These are phyloP conservation scores for Bucorvus abyssinicus DNA, from an alignment of 2,797 vertebrate species.

Conservation along the genomic window DNA sequence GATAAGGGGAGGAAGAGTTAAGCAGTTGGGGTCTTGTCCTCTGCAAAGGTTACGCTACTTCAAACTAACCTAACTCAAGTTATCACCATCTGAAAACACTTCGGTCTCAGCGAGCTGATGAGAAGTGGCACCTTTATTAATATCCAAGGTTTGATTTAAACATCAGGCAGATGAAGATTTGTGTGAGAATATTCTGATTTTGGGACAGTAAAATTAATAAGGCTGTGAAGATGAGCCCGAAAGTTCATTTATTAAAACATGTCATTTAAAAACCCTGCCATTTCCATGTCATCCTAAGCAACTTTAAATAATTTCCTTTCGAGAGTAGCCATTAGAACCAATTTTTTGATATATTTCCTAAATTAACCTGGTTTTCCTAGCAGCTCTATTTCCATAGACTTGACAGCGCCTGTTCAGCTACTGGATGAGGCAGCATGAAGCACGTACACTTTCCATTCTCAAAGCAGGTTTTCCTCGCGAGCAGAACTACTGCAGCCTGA, in stretches of 20 bases:
- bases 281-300: neutral
- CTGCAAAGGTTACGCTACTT: neutral
- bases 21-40: neutral
- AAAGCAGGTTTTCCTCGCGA: neutral
- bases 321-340: neutral
- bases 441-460: neutral
- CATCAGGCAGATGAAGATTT: neutral
- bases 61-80: neutral
- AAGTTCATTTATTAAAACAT: neutral
- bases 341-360: neutral
- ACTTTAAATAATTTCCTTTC: neutral
- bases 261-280: neutral
- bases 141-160: neutral
- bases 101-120: neutral
- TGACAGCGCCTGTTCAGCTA: neutral
- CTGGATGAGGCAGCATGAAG: neutral
- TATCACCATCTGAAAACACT: neutral
- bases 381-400: neutral
- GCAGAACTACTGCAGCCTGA: neutral
- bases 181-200: neutral
- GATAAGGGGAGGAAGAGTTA: neutral
- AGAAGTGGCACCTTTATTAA: neutral
- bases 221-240: neutral
- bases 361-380: neutral
- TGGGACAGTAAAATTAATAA: neutral